A percentile compares a stretch with the other conserved stretches of the same genome.
These are phyloP conservation scores for Syrmaticus mikado DNA, from an alignment of 2,113 vertebrate species.

Conservation along the genomic window DNA sequence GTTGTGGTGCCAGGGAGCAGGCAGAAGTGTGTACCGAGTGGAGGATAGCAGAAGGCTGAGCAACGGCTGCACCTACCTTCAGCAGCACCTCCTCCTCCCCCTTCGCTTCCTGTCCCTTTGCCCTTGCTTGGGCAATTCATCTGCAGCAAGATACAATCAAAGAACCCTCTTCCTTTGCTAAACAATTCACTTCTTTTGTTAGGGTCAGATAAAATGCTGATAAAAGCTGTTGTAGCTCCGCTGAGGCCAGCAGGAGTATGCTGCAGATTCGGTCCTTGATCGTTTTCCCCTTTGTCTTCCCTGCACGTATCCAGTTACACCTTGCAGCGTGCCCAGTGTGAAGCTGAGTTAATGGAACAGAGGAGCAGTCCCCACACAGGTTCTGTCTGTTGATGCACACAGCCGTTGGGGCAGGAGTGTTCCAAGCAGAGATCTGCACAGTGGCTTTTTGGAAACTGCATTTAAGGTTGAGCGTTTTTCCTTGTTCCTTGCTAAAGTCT, in stretches of 20 bases:
- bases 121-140: slow-evolving; percentile 69
- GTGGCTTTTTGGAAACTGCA: not conserved
- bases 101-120: slow-evolving; percentile 63
- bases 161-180: slow-evolving; percentile 66
- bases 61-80: slow-evolving; percentile 35
- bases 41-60: not conserved
- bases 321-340: not conserved
- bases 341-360: not conserved
- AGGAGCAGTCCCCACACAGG: accelerated
- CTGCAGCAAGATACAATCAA: slow-evolving; percentile 68
- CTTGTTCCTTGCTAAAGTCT: not conserved
- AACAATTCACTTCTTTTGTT: slow-evolving; percentile 64
- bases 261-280: slow-evolving; percentile 23
- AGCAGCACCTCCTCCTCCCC: slow-evolving; percentile 52
- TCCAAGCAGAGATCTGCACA: not conserved
- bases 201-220: slow-evolving; percentile 64
- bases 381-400: not conserved
- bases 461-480: not conserved
- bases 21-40: not conserved
- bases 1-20: not conserved
- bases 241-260: slow-evolving; percentile 41
- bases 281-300: not conserved
- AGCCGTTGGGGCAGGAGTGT: not conserved
- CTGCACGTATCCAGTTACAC: slow-evolving; percentile 39
- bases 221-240: slow-evolving; percentile 52